Base-by-base conservation (phyloP, 2,888 invertebrate species). In the Dasypolia templi region DNA sequence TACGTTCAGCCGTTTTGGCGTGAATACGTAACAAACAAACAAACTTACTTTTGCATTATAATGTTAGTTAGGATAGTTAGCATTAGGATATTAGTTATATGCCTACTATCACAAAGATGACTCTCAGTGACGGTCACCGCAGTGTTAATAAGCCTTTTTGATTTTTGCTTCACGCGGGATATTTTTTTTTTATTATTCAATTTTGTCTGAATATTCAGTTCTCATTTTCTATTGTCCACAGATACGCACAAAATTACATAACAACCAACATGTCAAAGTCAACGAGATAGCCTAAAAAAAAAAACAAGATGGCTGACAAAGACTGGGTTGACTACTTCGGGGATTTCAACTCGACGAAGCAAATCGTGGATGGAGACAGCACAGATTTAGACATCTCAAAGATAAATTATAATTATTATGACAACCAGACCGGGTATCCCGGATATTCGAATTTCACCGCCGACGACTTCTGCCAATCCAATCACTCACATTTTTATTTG, bases 401-500 rank as follows among this genome's bases (percentile, higher is more conserved):
- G 42, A 63, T 72, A 12, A 83, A 77, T 35, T 62, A 69, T 65
- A 95, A 94, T 79, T 91, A 88, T 59, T 90, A 89, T 72, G 93
- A 93, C 14, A 95, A 95, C 66, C 83, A 88, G 7, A 93, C 94
- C 0, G 86, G 86, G 0, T 77, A 81, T 3, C 88, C 88, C 0
- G 89, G 82, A n/a, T 95, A 92, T 76, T 89, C 94, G 0, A 96
- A 96, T 77, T 95, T 95, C 53, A 91, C 94, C 0, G 87, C 92
- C 0, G 94, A 95, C 51, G 95, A 96, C 78, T 96, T 91, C 75
- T 96, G 96, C 77, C 86, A 91, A 6, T 95, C 95, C 2, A 95
- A 96, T 62, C 88, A 93, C 72, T 95, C 95, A 0, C 95, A 95
- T 67, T 91, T 92, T 0, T 97, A 96, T 86, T 89, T 97, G 77